Percentiles rank a stretch among this genome's conserved stretches.
These are phyloP conservation scores for Pontoporia blainvillei DNA, from an alignment of 2,113 vertebrate species.

Conservation along the genomic window DNA sequence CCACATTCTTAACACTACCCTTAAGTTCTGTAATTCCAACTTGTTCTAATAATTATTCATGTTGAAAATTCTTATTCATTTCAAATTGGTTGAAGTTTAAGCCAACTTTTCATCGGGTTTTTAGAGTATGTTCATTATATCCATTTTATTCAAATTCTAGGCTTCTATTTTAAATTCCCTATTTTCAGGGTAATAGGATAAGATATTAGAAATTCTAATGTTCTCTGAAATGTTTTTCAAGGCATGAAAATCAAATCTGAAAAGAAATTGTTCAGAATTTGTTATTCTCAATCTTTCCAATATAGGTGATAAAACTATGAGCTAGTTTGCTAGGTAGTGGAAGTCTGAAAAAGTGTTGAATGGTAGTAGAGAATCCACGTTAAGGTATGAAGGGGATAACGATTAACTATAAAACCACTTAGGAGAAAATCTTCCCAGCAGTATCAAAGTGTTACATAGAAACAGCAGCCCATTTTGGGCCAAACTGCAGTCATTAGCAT, in stretches of 20 bases:
- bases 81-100: not conserved
- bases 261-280: constrained; percentile 60
- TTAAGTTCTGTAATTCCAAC: not conserved
- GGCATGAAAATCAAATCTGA: constrained; percentile 15
- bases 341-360: constrained; percentile 25
- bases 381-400: constrained; percentile 50
- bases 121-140: not conserved
- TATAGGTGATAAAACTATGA: constrained; percentile 23
- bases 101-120: not conserved
- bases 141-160: not conserved
- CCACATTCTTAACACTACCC: not conserved
- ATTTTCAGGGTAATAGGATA: constrained; percentile 29
- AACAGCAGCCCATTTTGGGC: not conserved
- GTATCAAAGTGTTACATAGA: constrained; percentile 22
- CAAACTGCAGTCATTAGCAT: constrained; percentile 46
- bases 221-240: constrained; percentile 50
- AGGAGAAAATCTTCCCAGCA: constrained; percentile 48
- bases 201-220: constrained; percentile 30
- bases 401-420: constrained; percentile 61
- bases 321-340: not conserved
- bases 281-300: constrained; percentile 46
- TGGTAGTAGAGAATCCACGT: constrained; percentile 7
- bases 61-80: not conserved
- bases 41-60: constrained; percentile 2
- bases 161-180: constrained; percentile 31